phyloP scores from a whole-genome alignment of 2,797 vertebrate species.

The Hipposideros larvatus region DNA sequence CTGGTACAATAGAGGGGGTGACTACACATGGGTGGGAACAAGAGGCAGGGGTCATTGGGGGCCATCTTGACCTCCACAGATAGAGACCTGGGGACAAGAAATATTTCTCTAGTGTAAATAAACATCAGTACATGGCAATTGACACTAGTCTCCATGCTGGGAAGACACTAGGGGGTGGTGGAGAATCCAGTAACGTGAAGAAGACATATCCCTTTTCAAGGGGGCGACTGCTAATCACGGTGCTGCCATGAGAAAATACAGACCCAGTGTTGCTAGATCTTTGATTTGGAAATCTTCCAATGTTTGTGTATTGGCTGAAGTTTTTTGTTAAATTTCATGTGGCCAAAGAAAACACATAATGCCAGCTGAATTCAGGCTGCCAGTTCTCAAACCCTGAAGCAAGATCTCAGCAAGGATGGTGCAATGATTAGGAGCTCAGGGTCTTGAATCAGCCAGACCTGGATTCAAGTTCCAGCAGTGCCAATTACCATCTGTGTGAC shows the following conservation, averaged over 20 bases:
- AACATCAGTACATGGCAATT: neutral
- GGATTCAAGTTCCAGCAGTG: neutral
- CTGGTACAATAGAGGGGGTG: neutral
- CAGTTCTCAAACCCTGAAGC: neutral
- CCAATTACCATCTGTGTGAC: neutral
- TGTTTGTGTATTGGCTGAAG: neutral
- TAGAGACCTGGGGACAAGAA: neutral
- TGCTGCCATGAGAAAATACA: neutral
- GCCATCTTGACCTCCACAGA: neutral
- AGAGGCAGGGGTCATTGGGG: neutral
- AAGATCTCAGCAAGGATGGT: neutral
- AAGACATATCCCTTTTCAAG: neutral
- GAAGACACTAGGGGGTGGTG: neutral
- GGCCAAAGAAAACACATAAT: neutral
- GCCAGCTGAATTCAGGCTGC: neutral
- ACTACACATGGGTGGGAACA: neutral
- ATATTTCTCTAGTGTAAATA: neutral
- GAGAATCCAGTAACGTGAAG: neutral
- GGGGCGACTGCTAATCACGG: neutral
- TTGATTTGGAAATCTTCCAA: neutral
- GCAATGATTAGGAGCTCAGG: neutral
- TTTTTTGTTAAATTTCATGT: slow-evolving; percentile 4
- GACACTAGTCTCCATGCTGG: neutral
- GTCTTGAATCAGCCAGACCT: neutral
- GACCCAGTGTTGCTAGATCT: neutral